These are phyloP conservation scores for Abramis brama DNA, from an alignment of 2,113 vertebrate species.

Conservation along the genomic window DNA sequence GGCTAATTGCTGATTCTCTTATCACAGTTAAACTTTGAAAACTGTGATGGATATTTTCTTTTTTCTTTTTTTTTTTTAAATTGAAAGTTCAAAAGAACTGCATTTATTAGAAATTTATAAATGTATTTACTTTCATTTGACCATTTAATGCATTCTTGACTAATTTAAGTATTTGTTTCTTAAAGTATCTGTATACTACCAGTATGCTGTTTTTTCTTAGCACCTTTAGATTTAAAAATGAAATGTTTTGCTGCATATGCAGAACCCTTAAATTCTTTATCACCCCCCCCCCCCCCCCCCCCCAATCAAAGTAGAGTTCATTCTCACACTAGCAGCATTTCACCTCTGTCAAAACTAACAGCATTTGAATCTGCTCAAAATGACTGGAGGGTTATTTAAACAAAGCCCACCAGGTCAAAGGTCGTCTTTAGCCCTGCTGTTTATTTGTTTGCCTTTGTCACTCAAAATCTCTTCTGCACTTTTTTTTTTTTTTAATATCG, in stretches of 20 bases:
- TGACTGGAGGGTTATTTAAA: conserved; percentile 64
- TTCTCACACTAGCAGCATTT: conserved; percentile 39
- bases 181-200: too few species aligned
- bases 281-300: too few species aligned
- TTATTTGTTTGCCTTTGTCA: conserved; percentile 62
- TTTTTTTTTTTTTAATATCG: conserved; percentile 58
- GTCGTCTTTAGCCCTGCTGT: conserved; percentile 61
- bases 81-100: too few species aligned
- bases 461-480: conserved; percentile 51
- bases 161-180: too few species aligned
- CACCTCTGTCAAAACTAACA: conserved; percentile 31
- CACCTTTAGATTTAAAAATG: too few species aligned
- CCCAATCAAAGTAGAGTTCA: neutral
- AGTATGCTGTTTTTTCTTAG: too few species aligned
- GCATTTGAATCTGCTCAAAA: conserved; percentile 54
- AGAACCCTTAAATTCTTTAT: neutral
- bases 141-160: too few species aligned
- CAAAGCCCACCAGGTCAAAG: conserved; percentile 65
- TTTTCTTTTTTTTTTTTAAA: too few species aligned
- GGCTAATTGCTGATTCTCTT: neutral
- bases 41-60: too few species aligned
- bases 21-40: neutral
- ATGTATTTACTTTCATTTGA: too few species aligned
- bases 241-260: too few species aligned
- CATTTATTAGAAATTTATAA: too few species aligned